Evolutionary conservation across 2,113 vertebrate species (phyloP).

Genomic region (Strigops habroptila): DNA sequence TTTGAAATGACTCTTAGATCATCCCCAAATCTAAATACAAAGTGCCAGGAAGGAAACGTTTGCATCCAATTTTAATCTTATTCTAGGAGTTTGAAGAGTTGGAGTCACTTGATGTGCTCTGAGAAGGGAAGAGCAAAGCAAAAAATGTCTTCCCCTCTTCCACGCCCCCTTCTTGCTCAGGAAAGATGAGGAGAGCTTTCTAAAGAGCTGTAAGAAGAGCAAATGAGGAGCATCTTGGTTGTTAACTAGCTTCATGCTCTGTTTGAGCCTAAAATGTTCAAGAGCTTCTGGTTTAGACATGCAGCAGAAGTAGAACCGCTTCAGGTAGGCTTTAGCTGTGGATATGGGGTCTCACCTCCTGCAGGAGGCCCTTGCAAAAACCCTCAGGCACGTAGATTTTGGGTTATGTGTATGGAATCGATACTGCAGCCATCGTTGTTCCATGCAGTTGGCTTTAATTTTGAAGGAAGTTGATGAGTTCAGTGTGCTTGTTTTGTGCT

Average conservation of each 20-base stretch:
- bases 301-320: background rate
- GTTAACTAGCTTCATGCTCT: background rate
- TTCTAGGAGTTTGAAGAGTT: background rate
- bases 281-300: fast-evolving
- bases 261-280: background rate
- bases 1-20: background rate
- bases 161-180: background rate
- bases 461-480: background rate
- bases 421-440: fast-evolving
- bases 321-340: background rate
- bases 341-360: background rate
- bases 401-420: fast-evolving
- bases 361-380: background rate
- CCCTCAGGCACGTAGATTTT: background rate
- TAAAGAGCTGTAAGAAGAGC: background rate
- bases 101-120: background rate
- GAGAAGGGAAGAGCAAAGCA: background rate
- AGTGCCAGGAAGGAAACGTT: background rate
- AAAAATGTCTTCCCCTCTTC: background rate
- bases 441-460: background rate
- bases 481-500: background rate
- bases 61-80: background rate
- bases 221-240: background rate
- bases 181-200: background rate
- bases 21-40: background rate